phyloP scores from a whole-genome alignment of 2,888 invertebrate genomes.

The Acrocera orbiculus region DNA sequence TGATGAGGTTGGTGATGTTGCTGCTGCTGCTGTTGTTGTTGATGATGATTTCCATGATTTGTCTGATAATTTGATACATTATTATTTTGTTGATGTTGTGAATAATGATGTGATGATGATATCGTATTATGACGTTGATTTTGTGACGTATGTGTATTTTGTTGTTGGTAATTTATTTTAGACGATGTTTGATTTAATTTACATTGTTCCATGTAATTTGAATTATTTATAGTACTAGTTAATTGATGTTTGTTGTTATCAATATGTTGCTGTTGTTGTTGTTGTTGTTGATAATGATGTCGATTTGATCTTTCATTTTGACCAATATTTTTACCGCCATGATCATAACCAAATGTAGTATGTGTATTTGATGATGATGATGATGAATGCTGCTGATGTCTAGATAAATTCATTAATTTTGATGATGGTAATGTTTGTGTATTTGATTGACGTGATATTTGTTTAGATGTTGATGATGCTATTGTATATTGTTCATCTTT shows the following conservation, averaged over 20 bases:
- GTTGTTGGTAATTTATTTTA: constrained; percentile 1
- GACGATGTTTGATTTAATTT: no score
- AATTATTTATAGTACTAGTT: no score
- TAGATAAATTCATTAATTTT: constrained; percentile 22
- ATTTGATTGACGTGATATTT: constrained; percentile 20
- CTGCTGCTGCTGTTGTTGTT: constrained; percentile 16
- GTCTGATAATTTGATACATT: constrained; percentile 8
- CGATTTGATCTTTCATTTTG: constrained; percentile 14
- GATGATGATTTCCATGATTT: constrained; percentile 9
- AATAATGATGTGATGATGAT: constrained; percentile 13
- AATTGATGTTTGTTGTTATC: not conserved
- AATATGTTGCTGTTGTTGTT: constrained; percentile 9
- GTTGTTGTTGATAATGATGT: constrained; percentile 12
- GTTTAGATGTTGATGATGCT: constrained; percentile 13
- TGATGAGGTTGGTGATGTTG: constrained; percentile 8
- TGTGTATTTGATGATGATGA: constrained; percentile 18
- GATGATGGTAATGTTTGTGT: constrained; percentile 26
- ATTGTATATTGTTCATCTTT: constrained; percentile 17
- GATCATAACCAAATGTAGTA: constrained; percentile 23
- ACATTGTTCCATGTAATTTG: no score
- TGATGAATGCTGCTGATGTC: constrained; percentile 11
- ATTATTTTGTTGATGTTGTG: constrained; percentile 9
- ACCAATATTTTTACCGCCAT: constrained; percentile 17
- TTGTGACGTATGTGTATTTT: constrained; percentile 8
- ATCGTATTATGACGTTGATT: constrained; percentile 12